Conservation (phyloP, 2,797 vertebrate species). For the Glyptemys insculpta region DNA sequence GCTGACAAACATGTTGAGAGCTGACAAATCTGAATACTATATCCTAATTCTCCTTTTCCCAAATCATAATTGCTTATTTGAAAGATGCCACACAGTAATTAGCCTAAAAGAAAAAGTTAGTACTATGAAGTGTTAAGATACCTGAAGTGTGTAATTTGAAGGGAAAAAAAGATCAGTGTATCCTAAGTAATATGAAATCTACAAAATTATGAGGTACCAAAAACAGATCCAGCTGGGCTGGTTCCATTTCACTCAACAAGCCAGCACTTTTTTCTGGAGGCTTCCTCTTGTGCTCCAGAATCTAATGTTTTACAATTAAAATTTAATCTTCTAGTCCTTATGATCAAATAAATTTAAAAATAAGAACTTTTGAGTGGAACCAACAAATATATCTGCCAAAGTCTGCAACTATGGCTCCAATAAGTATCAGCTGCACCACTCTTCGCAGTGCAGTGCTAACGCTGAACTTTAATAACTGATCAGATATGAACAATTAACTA, state of each 20-base stretch:
- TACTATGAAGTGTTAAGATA: background rate
- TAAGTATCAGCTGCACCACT: background rate
- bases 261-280: background rate
- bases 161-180: too few relatives aligned
- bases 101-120: background rate
- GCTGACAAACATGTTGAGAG: background rate
- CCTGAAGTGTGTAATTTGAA: background rate
- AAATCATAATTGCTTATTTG: background rate
- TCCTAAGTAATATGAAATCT: background rate
- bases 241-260: background rate
- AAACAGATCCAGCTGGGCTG: background rate
- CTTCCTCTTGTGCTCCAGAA: background rate
- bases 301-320: background rate
- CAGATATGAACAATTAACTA: background rate
- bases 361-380: background rate
- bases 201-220: background rate
- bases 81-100: background rate
- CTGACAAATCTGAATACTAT: background rate
- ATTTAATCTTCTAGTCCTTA: background rate
- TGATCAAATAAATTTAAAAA: background rate
- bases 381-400: background rate
- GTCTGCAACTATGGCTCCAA: background rate
- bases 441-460: background rate
- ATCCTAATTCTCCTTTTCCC: background rate
- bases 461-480: background rate